These are phyloP conservation scores for Sarcoramphus papa DNA, from an alignment of 2,797 vertebrate species.

Conservation along the genomic window DNA sequence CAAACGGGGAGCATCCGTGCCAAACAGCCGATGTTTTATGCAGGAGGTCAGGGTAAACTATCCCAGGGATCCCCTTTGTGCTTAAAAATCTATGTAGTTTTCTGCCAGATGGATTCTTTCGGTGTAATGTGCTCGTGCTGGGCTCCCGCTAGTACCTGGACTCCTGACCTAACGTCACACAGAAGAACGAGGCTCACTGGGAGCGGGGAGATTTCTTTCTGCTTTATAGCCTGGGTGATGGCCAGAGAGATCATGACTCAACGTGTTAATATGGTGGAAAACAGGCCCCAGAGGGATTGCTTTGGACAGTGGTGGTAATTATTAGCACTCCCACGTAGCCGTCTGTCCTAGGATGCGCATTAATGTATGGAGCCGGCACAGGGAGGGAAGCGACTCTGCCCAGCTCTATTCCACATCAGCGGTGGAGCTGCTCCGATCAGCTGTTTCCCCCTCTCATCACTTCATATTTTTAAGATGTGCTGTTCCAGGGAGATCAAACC, in stretches of 20 bases:
- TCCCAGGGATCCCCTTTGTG: background rate
- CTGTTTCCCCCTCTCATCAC: background rate
- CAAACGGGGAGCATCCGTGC: background rate
- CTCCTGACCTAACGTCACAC: background rate
- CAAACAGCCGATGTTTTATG: background rate
- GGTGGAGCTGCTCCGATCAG: background rate
- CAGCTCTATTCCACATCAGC: background rate
- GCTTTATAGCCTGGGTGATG: background rate
- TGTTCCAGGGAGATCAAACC: background rate
- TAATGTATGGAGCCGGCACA: background rate
- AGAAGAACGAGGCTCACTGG: background rate
- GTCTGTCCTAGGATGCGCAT: background rate
- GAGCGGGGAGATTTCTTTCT: background rate
- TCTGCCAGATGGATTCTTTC: background rate
- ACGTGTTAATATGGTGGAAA: background rate
- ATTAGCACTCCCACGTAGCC: background rate
- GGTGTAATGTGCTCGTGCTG: fast-evolving
- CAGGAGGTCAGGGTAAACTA: background rate
- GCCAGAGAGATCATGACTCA: background rate
- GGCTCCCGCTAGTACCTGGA: background rate
- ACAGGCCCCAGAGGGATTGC: background rate
- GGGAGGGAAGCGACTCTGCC: background rate
- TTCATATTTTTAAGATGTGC: fast-evolving
- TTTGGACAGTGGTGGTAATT: background rate
- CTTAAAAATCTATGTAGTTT: background rate